These are phyloP conservation scores for Rousettus madagascariensis DNA, from an alignment of 2,797 vertebrate genomes.

Conservation along the genomic window DNA sequence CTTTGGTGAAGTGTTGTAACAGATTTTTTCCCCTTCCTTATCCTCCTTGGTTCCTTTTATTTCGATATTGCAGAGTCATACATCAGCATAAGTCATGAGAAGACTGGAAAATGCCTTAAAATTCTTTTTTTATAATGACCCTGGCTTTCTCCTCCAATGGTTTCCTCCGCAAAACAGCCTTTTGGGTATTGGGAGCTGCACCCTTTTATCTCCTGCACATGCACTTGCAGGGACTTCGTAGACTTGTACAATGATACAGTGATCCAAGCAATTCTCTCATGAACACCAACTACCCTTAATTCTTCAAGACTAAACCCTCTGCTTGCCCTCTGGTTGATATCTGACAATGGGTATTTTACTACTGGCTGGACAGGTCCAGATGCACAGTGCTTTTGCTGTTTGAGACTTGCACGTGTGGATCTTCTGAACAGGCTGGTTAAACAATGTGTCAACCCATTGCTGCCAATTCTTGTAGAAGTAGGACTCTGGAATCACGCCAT, in stretches of 20 bases:
- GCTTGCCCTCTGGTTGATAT: not conserved
- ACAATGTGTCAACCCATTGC: not conserved
- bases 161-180: not conserved
- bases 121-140: not conserved
- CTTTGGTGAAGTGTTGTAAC: not conserved
- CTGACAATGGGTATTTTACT: not conserved
- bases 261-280: not conserved
- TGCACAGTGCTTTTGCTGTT: not conserved
- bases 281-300: not conserved
- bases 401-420: not conserved
- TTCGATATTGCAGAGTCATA: not conserved
- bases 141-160: not conserved
- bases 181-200: not conserved
- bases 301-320: not conserved
- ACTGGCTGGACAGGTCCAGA: not conserved
- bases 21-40: not conserved
- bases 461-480: not conserved
- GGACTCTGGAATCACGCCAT: not conserved
- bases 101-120: not conserved
- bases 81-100: not conserved
- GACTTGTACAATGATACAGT: not conserved
- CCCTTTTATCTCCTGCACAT: not conserved
- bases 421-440: not conserved
- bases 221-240: not conserved
- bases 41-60: not conserved